Conservation (phyloP, 30 jellyfish, hydroid and myxozoan genomes). For the Sanderia malayensis region DNA sequence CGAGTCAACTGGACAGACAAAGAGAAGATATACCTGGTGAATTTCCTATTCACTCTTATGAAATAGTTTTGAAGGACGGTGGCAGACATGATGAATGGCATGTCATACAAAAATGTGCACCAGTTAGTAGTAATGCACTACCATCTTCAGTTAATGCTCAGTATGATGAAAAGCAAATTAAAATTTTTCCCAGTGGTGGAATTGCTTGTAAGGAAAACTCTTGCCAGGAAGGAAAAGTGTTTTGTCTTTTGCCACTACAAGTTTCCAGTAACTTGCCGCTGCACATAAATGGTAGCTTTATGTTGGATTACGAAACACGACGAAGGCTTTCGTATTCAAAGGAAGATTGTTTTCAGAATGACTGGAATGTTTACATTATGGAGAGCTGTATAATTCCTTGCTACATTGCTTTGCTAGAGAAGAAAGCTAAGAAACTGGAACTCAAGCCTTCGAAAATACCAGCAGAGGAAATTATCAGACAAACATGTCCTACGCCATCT, state of each 20-base stretch:
- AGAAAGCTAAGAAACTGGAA: neutral
- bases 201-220: constrained; percentile 23
- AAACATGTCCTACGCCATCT: neutral
- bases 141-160: constrained; percentile 17
- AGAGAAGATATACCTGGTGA: neutral
- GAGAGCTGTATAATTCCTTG: constrained; percentile 56
- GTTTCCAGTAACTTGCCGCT: constrained; percentile 37
- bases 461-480: neutral
- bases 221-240: constrained; percentile 18
- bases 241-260: constrained; percentile 67
- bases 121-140: constrained; percentile 3
- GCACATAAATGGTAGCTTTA: constrained; percentile 61
- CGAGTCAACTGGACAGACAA: neutral
- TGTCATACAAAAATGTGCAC: constrained; percentile 31
- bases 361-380: constrained; percentile 58
- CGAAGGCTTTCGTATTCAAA: constrained; percentile 44
- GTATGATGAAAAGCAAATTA: constrained; percentile 7
- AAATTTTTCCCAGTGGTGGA: constrained; percentile 71
- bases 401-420: constrained; percentile 28
- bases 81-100: constrained; percentile 3
- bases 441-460: neutral
- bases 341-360: constrained; percentile 30
- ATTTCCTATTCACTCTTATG: neutral
- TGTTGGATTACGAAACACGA: constrained; percentile 74
- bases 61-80: neutral